phyloP scores from a whole-genome alignment of 2,797 vertebrate species.

The Dallia pectoralis region DNA sequence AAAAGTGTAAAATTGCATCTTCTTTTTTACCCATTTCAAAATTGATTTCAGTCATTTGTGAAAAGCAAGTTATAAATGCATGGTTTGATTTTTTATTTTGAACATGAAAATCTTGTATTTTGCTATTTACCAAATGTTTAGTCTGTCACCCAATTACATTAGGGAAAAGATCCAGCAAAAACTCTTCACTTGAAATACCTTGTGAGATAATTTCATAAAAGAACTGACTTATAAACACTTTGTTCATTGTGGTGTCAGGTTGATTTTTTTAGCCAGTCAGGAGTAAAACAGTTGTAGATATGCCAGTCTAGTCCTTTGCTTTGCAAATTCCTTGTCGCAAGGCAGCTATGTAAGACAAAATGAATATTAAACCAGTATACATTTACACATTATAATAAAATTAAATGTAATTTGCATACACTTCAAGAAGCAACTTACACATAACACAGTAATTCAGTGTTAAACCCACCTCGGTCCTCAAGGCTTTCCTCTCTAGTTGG shows the following conservation, averaged over 20 bases:
- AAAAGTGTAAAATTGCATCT: not conserved
- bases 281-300: constrained; percentile 75
- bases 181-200: not conserved
- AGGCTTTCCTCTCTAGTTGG: constrained; percentile 61
- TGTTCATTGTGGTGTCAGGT: not conserved
- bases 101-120: constrained; percentile 4
- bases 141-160: not conserved
- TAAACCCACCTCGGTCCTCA: constrained; percentile 73
- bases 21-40: constrained; percentile 14
- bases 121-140: constrained; percentile 4
- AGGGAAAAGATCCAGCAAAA: not conserved
- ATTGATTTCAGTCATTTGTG: constrained; percentile 35
- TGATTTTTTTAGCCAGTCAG: constrained; percentile 28
- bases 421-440: not conserved
- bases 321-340: constrained; percentile 73
- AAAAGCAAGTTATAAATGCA: constrained; percentile 39
- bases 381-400: not conserved
- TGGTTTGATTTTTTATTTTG: constrained; percentile 23
- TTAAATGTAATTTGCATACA: too few species aligned
- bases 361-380: not conserved
- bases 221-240: not conserved
- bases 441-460: not conserved
- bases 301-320: constrained; percentile 73
- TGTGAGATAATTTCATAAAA: not conserved
- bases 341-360: constrained; percentile 66